Percentiles rank a stretch among this genome's conserved stretches.
phyloP scores from a whole-genome alignment of 2,888 invertebrate genomes.

The Cataglyphis altisquamis region DNA sequence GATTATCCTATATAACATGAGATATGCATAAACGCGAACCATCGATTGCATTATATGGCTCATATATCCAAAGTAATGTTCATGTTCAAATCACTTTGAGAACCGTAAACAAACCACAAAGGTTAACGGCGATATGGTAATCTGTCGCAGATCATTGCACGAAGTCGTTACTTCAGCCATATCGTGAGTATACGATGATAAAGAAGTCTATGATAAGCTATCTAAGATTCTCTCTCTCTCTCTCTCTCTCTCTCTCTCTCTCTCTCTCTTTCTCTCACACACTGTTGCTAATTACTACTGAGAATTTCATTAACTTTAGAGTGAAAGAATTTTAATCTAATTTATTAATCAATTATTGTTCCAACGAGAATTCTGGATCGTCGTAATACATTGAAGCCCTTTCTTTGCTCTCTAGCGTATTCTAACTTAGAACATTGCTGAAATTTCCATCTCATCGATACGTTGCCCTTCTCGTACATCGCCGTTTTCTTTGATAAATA shows the following conservation, averaged over 20 bases:
- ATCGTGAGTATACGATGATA: neutral
- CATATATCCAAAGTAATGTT: constrained; percentile 10
- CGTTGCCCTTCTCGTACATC: neutral
- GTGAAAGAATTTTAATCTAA: neutral
- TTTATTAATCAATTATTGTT: neutral
- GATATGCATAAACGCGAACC: neutral
- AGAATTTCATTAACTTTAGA: neutral
- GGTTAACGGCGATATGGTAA: constrained; percentile 5
- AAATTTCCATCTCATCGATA: constrained; percentile 38
- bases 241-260: too few species aligned
- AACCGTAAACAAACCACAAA: constrained; percentile 13
- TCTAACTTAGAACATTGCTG: neutral
- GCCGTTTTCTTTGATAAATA: neutral
- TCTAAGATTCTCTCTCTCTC: neutral
- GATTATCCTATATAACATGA: neutral
- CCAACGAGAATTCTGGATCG: neutral
- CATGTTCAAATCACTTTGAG: constrained; percentile 18
- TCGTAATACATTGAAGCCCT: neutral
- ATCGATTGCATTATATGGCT: neutral
- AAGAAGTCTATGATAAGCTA: neutral
- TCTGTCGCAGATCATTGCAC: neutral
- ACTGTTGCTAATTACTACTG: neutral
- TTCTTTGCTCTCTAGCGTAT: neutral
- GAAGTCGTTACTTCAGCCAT: constrained; percentile 4
- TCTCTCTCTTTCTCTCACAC: too few species aligned